These are phyloP conservation scores for Apistogramma diplotaenia DNA, from an alignment of 2,113 vertebrate species.

Conservation along the genomic window DNA sequence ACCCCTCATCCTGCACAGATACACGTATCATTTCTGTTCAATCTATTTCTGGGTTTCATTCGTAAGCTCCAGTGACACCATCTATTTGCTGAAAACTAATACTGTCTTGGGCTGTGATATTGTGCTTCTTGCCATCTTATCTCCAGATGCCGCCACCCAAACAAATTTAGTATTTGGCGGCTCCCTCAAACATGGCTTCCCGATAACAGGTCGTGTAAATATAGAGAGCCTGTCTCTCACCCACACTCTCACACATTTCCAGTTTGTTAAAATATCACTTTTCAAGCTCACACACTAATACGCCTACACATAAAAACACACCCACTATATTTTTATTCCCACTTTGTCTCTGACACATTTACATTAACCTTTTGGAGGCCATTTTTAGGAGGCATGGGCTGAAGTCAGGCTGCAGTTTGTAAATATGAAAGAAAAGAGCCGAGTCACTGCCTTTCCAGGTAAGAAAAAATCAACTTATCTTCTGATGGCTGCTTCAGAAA, in stretches of 20 bases:
- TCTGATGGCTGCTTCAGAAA: neutral
- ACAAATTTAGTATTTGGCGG: conserved; percentile 57
- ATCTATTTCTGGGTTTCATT: conserved; percentile 36
- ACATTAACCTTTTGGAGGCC: neutral
- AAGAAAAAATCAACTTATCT: no score
- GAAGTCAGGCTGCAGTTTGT: neutral
- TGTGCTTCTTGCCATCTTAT: conserved; percentile 67
- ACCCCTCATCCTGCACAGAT: conserved; percentile 1
- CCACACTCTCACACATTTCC: conserved; percentile 12
- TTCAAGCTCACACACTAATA: neutral
- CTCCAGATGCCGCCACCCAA: conserved; percentile 55
- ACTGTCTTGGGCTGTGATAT: conserved; percentile 50
- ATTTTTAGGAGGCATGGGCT: neutral
- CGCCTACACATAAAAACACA: neutral
- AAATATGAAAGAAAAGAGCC: neutral
- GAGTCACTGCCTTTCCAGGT: no score
- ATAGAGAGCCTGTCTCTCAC: conserved; percentile 29
- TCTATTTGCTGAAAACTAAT: conserved; percentile 61
- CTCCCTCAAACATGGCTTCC: conserved; percentile 17
- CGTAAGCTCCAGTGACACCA: conserved; percentile 42
- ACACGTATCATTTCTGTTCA: conserved; percentile 15
- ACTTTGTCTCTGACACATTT: neutral
- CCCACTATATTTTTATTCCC: neutral
- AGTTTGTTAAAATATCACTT: neutral
- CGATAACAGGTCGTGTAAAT: conserved; percentile 50